Evolutionary conservation across 2,113 vertebrate genomes (phyloP).

Genomic region (Hippocampus mohnikei): DNA sequence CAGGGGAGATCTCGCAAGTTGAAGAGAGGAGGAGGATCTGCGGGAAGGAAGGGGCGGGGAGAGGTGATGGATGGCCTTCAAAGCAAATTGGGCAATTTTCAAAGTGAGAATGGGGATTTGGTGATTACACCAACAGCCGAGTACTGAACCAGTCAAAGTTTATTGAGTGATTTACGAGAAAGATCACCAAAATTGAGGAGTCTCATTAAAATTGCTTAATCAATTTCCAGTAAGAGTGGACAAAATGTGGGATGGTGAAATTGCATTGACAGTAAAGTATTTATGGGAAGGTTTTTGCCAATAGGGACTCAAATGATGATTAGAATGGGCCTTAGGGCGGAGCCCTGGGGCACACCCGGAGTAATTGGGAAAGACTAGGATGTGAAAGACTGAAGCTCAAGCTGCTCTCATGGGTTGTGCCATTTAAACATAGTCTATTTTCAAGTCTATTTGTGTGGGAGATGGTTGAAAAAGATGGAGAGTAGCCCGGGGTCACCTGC

Average conservation of each 20-base stretch:
- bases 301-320: no score
- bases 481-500: no score
- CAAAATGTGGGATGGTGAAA: neutral
- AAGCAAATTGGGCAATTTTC: neutral
- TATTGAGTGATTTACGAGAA: neutral
- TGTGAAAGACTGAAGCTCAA: neutral
- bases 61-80: neutral
- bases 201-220: neutral
- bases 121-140: neutral
- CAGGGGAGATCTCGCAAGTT: constrained; percentile 8
- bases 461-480: no score
- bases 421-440: no score
- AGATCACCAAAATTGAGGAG: neutral
- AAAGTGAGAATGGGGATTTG: neutral
- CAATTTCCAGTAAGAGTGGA: neutral
- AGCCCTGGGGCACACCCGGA: no score
- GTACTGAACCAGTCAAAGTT: neutral
- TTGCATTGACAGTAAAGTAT: no score
- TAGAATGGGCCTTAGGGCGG: no score
- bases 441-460: no score
- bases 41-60: neutral
- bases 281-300: no score
- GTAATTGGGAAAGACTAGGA: no score
- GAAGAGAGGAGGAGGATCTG: constrained; percentile 33
- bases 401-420: no score